Evolutionary conservation across 2,113 vertebrate genomes (phyloP), one percentile per base, ranked within the genome.

Genomic region (Eulemur macaco): DNA sequence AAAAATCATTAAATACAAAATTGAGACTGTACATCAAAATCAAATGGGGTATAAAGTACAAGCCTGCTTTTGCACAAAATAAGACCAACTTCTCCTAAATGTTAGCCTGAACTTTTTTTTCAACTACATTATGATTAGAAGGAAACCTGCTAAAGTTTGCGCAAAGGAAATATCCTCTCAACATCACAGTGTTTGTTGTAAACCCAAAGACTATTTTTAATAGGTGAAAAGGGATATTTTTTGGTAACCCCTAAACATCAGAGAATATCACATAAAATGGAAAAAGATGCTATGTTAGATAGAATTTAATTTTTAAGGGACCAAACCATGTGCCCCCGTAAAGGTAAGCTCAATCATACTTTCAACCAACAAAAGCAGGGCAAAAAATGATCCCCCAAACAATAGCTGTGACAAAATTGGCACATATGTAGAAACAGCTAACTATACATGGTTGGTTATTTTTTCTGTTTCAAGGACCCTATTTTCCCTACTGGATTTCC

Each of bases 101-200:
- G 97, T 98, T 98, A 98, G 98, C 97, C 96, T 98, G 97, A 96
- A 97, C 84, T 78, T 95, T 97, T 94, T 94, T 97, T 96, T 94
- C 96, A 97, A 97, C 84, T 95, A 98, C 92, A 64, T 97, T 96
- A 97, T 71, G 94, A 97, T 95, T 96, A 63, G 78, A 96, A 92
- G 95, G 90, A 18, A 18, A 54, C n/a, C 86, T 97, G 96, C 97
- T 95, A 93, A 98, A 96, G 96, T 77, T 98, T 97, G 97, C 82
- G 93, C 63, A 97, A 98, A 98, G 97, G 98, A 98, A 98, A 98
- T 91, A 97, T 86, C 97, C 97, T 98, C 95, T 98, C 97, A 96
- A 98, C 97, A 97, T 99, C 99, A 99, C 99, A 99, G 99, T 99
- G 99, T 99, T 99, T 98, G 97, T 98, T 98, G 98, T 98, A 99